Base-by-base conservation (phyloP, 2,888 invertebrate genomes). In the Agonopterix arenella region DNA sequence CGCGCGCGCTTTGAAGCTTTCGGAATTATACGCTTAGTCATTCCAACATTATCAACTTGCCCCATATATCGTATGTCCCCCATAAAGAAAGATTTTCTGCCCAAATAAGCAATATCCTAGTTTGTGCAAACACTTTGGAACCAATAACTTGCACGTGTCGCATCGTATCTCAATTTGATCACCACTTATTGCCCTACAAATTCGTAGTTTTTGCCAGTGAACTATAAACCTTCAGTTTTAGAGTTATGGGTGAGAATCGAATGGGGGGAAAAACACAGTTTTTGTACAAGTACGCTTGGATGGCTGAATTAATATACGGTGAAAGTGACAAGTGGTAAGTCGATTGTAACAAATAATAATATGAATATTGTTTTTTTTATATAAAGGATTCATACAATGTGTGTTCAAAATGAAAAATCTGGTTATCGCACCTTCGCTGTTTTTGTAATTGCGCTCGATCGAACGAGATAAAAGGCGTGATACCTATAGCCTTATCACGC, bases 111-210 rank as follows among this genome's bases (percentile, higher is more conserved):
- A 84, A 85, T 84, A 82, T 79, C 75, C 67, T 75, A 77, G 76
- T 82, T 78, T 80, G 80, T 76, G 75, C 84, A 85, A 84, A 84
- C 83, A 85, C 86, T 85, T 78, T 79, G 71, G 78, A 76, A 73
- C 79, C 84, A 85, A 86, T 86, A 84, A 84, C 76, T 66, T 67
- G 80, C 86, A 85, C 86, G 85, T 86, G 86, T 78, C 79, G 66
- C 70, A 60, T 70, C 73, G 76, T 85, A 83, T 84, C 83, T 84
- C 85, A 85, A 85, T 86, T 80, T 78, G 79, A 84, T 82, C 48
- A 44, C 48, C 48, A 48, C 48, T 48, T 76, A 75, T 70, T 74
- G 67, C 72, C 72, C 70, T 69, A 62, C 58, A 65, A 67, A 61
- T 60, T 28, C 28, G 28, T 7, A 28, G 28, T 28, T 28, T 28